These are phyloP conservation scores for Panopea generosa DNA, from an alignment of 2,888 invertebrate genomes.

Conservation along the genomic window DNA sequence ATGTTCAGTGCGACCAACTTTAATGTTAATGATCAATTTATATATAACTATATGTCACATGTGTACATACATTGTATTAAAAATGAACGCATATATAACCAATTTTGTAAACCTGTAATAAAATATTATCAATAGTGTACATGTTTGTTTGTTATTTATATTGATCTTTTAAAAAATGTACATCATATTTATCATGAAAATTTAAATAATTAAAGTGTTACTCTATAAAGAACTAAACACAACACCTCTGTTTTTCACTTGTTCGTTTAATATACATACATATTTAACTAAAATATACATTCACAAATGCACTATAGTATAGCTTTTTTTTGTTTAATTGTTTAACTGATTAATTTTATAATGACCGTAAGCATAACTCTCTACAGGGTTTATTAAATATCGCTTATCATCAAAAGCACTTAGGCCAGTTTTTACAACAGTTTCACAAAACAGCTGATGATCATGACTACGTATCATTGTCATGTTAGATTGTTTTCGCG, in stretches of 20 bases:
- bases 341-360: neutral
- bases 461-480: constrained; percentile 16
- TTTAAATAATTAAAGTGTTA: neutral
- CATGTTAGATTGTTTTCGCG: constrained; percentile 1
- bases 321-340: neutral
- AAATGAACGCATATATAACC: constrained; percentile 4
- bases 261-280: no score
- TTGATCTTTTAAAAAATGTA: neutral
- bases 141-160: neutral
- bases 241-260: no score
- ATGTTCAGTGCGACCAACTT: neutral
- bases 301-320: no score
- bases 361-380: constrained; percentile 6
- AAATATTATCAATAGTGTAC: neutral
- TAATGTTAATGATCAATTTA: neutral
- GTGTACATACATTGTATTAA: constrained; percentile 4
- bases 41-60: neutral
- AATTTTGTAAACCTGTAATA: neutral
- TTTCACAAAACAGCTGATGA: constrained; percentile 23
- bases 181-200: neutral
- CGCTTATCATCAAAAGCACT: constrained; percentile 25
- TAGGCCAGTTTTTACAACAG: constrained; percentile 3
- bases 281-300: no score
- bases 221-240: no score
- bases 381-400: neutral